phyloP scores from a whole-genome alignment of 2,113 vertebrate species.

The Nothobranchius furzeri region DNA sequence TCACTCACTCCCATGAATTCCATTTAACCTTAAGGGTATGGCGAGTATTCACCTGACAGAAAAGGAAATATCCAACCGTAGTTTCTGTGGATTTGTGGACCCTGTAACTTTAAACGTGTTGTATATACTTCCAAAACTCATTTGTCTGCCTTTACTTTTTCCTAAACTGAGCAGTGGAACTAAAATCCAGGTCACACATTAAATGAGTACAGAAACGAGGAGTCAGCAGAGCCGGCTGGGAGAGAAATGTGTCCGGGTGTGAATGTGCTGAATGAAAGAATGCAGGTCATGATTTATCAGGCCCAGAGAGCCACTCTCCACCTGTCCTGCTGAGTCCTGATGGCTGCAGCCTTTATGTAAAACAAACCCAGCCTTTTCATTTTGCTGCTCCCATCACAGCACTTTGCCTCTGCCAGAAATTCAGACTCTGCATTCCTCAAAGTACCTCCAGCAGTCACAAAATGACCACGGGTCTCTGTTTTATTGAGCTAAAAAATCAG shows the following conservation, averaged over 20 bases:
- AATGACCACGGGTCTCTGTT: slow-evolving; percentile 68
- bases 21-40: slow-evolving; percentile 67
- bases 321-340: slow-evolving; percentile 73
- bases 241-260: slow-evolving; percentile 69
- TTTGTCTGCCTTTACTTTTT: slow-evolving; percentile 8
- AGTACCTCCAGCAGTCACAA: slow-evolving; percentile 55
- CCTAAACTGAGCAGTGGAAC: slow-evolving; percentile 47
- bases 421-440: slow-evolving; percentile 66
- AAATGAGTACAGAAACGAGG: slow-evolving; percentile 69
- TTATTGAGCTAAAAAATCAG: slow-evolving; percentile 62
- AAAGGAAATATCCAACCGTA: slow-evolving; percentile 56
- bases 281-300: slow-evolving; percentile 77
- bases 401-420: slow-evolving; percentile 40
- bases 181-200: slow-evolving; percentile 74
- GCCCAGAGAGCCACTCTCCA: slow-evolving; percentile 62
- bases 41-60: slow-evolving; percentile 62
- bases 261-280: slow-evolving; percentile 79
- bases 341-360: slow-evolving; percentile 79
- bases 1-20: slow-evolving; percentile 73
- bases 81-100: slow-evolving; percentile 44
- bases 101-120: slow-evolving; percentile 37
- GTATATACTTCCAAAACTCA: slow-evolving; percentile 13
- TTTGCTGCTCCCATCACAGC: slow-evolving; percentile 64
- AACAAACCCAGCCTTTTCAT: slow-evolving; percentile 79
- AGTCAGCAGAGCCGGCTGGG: slow-evolving; percentile 75